Conservation (phyloP, 2,113 vertebrate genomes). For the Raja brachyura region DNA sequence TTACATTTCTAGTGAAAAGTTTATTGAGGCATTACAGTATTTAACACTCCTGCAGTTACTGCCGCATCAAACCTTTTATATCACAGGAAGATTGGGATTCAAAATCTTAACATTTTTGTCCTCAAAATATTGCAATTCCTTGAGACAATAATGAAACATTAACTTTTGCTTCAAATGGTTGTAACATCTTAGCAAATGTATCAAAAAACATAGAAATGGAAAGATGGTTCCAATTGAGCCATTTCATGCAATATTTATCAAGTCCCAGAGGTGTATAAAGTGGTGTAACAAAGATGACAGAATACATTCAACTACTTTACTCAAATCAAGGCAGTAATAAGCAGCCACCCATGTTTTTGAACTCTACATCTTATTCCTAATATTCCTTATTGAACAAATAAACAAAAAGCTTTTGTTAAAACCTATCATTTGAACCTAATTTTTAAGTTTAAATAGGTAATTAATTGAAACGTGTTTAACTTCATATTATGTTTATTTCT, state of each 20-base stretch:
- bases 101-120: neutral
- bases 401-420: neutral
- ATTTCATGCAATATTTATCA: conserved; percentile 30
- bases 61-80: neutral
- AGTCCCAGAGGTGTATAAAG: conserved; percentile 21
- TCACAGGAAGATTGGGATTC: neutral
- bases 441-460: too few species aligned
- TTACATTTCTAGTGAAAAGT: neutral
- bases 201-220: neutral
- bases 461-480: neutral
- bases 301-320: conserved; percentile 1
- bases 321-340: conserved; percentile 15
- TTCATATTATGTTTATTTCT: neutral
- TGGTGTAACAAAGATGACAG: conserved; percentile 15
- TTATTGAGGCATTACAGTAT: neutral
- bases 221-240: conserved; percentile 16
- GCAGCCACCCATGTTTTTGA: neutral
- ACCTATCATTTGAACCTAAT: too few species aligned
- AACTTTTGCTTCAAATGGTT: neutral
- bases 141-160: neutral
- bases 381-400: too few species aligned
- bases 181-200: neutral
- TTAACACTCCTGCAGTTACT: neutral
- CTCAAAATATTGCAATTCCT: neutral
- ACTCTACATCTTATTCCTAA: too few species aligned